Percentiles rank a stretch among this genome's conserved stretches.
These are phyloP conservation scores for Capricornis sumatraensis DNA, from an alignment of 2,113 vertebrate species.

Conservation along the genomic window DNA sequence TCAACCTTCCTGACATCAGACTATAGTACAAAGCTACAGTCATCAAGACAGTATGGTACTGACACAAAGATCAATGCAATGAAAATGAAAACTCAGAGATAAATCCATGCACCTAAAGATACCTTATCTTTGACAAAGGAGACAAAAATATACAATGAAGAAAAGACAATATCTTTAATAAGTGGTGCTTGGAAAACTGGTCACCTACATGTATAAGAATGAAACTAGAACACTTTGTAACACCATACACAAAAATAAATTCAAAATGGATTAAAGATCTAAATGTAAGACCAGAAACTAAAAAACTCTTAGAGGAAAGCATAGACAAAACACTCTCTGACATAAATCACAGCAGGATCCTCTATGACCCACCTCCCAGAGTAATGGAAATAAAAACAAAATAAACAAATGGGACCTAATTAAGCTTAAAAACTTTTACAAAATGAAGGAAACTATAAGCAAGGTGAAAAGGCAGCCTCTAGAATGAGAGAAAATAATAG, in stretches of 20 bases:
- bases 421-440: too few relatives aligned
- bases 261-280: background rate
- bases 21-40: background rate
- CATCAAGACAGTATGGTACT: background rate
- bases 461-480: too few relatives aligned
- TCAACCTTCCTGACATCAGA: background rate
- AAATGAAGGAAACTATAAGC: too few relatives aligned
- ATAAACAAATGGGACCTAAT: too few relatives aligned
- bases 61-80: background rate
- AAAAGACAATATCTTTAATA: background rate
- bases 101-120: background rate
- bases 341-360: too few relatives aligned
- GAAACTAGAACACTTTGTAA: background rate
- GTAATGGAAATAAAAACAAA: too few relatives aligned
- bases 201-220: background rate
- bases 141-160: background rate
- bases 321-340: too few relatives aligned
- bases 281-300: background rate
- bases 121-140: background rate
- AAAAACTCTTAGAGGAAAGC: background rate
- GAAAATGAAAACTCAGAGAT: background rate
- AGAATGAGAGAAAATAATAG: too few relatives aligned
- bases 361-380: too few relatives aligned
- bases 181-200: background rate
- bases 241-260: background rate